Base-by-base conservation (phyloP, 1,140 invertebrate genomes). In the Macrosteles quadrilineatus region DNA sequence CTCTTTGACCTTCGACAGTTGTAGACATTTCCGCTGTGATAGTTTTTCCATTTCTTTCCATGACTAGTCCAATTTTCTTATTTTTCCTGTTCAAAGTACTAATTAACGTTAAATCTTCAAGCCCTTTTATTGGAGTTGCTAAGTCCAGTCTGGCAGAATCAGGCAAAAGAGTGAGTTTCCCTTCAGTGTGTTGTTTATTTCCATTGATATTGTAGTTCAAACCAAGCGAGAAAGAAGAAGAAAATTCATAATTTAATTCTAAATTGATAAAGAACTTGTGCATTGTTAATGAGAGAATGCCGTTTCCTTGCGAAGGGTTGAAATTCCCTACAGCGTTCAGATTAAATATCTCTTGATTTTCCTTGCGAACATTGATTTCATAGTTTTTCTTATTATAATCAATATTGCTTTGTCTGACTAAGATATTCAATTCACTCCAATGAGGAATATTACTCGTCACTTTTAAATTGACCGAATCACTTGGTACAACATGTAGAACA, bases 11-110 rank as follows among this genome's bases (percentile, higher is more conserved):
- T 23, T 59, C 55, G 9, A 59, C 55, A 2, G 11, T 59, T 21
- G 55, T 25, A 27, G 55, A 59, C n/a, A 59, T 21, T 23, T 59
- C 55, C 25, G 23, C 25, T 21, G 12, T 11, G 2, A 59, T 27
- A 6, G 25, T 59, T 59, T 59, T 59, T n/a, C 55, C 55, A 59
- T 59, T 59, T 59, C n/a, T 59, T 23, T 59, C 14, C 2, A 59
- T 27, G 6, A 59, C 21, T 6, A 59, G 21, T 59, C 55, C 55
- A 59, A 29, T 23, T 27, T 59, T 59, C n/a, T 59, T 59, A 23
- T 29, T 30, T 27, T n/a, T 59, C 27, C 25, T 59, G 55, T 30
- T 59, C 2, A 59, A 27, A 59, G 21, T 59, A 27, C 55, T 30
- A 11, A 29, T 59, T 3, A 59, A 59, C 6, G 55, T 27, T 25